phyloP scores from a whole-genome alignment of 2,113 vertebrate species.

The Clarias batrachus region DNA sequence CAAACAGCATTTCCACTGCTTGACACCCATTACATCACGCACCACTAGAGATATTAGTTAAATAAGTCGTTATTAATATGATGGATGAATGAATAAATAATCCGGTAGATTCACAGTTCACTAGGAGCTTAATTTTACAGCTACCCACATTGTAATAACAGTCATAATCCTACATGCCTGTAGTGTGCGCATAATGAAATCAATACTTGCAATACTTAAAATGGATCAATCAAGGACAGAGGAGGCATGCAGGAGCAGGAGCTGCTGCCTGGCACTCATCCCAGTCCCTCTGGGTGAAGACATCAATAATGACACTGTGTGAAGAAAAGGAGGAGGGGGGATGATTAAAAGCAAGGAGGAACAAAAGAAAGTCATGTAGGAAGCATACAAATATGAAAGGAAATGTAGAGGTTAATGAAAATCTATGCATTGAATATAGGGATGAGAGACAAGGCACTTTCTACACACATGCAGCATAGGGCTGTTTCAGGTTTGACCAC shows the following conservation, averaged over 20 bases:
- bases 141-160: constrained; percentile 12
- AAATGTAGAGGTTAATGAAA: background rate
- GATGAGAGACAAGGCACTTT: background rate
- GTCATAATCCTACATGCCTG: background rate
- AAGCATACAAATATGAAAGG: background rate
- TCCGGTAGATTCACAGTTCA: background rate
- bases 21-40: background rate
- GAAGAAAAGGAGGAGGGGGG: constrained; percentile 56
- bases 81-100: background rate
- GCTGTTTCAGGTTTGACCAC: constrained; percentile 2
- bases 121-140: background rate
- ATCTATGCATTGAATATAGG: background rate
- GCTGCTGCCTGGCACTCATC: constrained; percentile 63
- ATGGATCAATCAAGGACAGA: constrained; percentile 62
- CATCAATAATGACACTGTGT: constrained; percentile 67
- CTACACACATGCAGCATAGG: background rate
- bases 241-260: constrained; percentile 57
- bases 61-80: background rate
- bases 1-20: background rate
- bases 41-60: background rate
- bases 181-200: constrained; percentile 30
- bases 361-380: constrained; percentile 40
- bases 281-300: constrained; percentile 61
- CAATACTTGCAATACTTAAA: constrained; percentile 36
- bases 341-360: constrained; percentile 64